Evolutionary conservation across 2,888 invertebrate genomes (phyloP), one percentile per base, ranked within the genome.

Genomic region (Heliconius ismenius): DNA sequence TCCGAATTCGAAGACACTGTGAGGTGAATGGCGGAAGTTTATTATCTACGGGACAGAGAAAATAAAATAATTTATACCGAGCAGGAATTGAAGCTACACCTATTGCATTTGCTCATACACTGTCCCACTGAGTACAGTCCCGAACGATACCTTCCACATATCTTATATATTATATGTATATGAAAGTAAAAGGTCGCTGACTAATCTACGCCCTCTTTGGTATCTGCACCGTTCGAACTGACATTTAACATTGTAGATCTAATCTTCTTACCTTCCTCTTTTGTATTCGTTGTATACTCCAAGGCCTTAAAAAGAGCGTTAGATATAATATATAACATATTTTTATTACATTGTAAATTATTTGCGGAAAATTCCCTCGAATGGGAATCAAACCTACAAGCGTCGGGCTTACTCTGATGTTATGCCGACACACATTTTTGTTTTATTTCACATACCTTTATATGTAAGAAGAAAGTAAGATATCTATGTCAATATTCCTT

Each of bases 161-260:
- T 64, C 10, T 32, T 4, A 32, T 36, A 32, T 21, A 4, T 24
- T 11, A 9, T 24, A 24, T 58, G 21, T 36, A n/a, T n/a, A 36
- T n/a, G 36, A n/a, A 36, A 65, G 36, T 65, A 4, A 36, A 65
- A 65, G 65, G 65, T 65, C 65, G 36, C 36, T 36, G 65, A 36
- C 21, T 65, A 36, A 65, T 36, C 32, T 65, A 11, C 65, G 36
- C 4, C 2, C n/a, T 36, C 10, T 64, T 32, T 32, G 32, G 21
- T 21, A 21, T 9, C 28, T 63, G 63, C 32, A 28, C 32, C 32
- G 32, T 63, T 18, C 28, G 6, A 18, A 28, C 64, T 64, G 64
- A 36, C 36, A 36, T 36, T 36, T 64, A n/a, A 49, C 3, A 26
- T 49, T 9, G 10, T 39, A 43, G 13, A 21, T 18, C 28, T 26